These are phyloP conservation scores for Erpetoichthys calabaricus DNA, from an alignment of 2,797 vertebrate species.

Conservation along the genomic window DNA sequence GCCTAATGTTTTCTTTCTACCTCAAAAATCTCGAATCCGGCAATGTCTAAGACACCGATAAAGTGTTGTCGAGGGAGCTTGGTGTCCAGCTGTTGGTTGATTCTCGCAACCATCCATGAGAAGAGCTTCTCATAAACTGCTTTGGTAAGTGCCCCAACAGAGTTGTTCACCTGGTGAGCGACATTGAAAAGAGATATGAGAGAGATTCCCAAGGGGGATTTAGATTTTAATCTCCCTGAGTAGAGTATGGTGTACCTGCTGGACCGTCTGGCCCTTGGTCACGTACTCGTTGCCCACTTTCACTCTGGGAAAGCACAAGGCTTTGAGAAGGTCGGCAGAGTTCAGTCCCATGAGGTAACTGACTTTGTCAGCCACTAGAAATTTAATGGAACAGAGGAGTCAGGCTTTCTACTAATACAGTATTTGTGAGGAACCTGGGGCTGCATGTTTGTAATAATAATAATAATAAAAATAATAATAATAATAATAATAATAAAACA, in stretches of 20 bases:
- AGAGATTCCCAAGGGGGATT: too few species aligned
- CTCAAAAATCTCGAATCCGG: conserved; percentile 58
- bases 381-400: conserved; percentile 2
- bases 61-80: conserved; percentile 49
- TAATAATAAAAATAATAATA: too few species aligned
- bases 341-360: conserved; percentile 74
- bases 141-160: conserved; percentile 46
- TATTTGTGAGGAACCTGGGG: too few species aligned
- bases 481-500: too few species aligned
- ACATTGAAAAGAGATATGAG: background rate
- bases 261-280: conserved; percentile 65
- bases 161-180: conserved; percentile 40
- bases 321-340: conserved; percentile 71
- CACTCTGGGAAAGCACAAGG: conserved; percentile 68
- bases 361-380: conserved; percentile 71
- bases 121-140: conserved; percentile 53
- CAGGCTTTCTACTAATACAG: too few species aligned
- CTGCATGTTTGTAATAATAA: too few species aligned
- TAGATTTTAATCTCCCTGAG: too few species aligned
- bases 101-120: conserved; percentile 47
- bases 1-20: conserved; percentile 23
- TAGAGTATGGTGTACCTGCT: conserved; percentile 43
- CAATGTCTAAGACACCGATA: conserved; percentile 50
- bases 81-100: conserved; percentile 52
- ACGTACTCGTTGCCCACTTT: conserved; percentile 72